Conservation (phyloP, 1,140 invertebrate genomes). For the Pygmarrhopalites habei region DNA sequence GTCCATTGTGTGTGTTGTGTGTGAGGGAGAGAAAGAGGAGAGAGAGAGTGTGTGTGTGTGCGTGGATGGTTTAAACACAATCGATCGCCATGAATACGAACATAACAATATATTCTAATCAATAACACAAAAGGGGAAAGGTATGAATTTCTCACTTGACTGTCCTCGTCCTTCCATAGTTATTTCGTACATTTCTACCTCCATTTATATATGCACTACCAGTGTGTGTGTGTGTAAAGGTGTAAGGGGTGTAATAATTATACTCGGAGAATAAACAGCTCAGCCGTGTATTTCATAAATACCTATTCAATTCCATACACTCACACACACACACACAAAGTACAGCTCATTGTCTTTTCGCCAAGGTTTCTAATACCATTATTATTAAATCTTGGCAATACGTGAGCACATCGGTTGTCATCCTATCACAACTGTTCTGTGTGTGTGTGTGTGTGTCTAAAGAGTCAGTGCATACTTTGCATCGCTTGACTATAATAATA, state of each 20-base stretch:
- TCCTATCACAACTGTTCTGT: no score
- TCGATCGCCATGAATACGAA: neutral
- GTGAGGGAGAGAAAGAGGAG: no score
- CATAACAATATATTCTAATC: conserved; percentile 5
- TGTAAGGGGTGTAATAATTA: no score
- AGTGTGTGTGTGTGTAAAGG: no score
- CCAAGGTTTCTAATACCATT: conserved; percentile 8
- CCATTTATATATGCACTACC: conserved; percentile 1
- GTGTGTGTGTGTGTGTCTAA: no score
- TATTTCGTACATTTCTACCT: conserved; percentile 14
- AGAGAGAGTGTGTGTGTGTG: neutral
- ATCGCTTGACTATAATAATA: no score
- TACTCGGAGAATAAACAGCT: no score
- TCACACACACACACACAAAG: neutral
- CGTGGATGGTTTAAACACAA: neutral
- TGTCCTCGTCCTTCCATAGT: neutral
- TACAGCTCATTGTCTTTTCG: conserved; percentile 15
- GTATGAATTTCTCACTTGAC: conserved; percentile 18
- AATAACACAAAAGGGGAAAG: conserved; percentile 15
- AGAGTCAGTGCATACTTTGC: no score
- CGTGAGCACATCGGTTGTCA: no score
- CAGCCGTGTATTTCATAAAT: conserved; percentile 1
- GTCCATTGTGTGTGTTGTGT: no score
- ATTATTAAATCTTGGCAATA: conserved; percentile 13
- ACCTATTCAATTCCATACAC: conserved; percentile 10